These are phyloP conservation scores for Radopholus similis DNA, from an alignment of 1,140 invertebrate genomes.

Conservation along the genomic window DNA sequence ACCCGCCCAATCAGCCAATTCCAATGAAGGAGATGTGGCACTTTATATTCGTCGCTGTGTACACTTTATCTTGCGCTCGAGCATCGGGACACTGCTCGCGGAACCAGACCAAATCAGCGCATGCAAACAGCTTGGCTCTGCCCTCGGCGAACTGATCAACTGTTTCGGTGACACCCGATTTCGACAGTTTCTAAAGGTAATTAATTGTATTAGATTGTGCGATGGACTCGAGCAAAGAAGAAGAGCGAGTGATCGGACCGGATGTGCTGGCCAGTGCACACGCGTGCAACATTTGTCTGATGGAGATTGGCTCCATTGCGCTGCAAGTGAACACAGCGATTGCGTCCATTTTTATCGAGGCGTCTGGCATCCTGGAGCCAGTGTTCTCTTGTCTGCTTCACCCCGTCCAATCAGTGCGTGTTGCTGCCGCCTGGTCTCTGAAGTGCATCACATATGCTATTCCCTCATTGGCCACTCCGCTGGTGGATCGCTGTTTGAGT, in stretches of 20 bases:
- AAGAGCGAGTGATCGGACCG: conserved; percentile 49
- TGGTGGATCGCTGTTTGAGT: conserved; percentile 73
- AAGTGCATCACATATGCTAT: conserved; percentile 67
- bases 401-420: conserved; percentile 81
- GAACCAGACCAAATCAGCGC: conserved; percentile 93
- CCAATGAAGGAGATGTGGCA: conserved; percentile 70
- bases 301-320: conserved; percentile 69
- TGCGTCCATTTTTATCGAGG: conserved; percentile 78
- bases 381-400: conserved; percentile 80
- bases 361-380: conserved; percentile 71
- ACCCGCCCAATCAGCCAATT: not conserved
- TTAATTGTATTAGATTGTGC: conserved; percentile 37
- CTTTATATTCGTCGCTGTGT: conserved; percentile 94
- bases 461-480: conserved; percentile 83
- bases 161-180: conserved; percentile 69
- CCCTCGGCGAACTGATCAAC: conserved; percentile 90
- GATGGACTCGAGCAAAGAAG: conserved; percentile 43
- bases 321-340: conserved; percentile 81
- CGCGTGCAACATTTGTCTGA: conserved; percentile 72
- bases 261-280: conserved; percentile 55
- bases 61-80: conserved; percentile 84
- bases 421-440: conserved; percentile 89
- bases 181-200: not conserved
- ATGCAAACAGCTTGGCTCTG: conserved; percentile 84
- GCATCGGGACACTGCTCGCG: conserved; percentile 84